These are phyloP conservation scores for Scylla paramamosain DNA, from an alignment of 1,140 invertebrate genomes.

Conservation along the genomic window DNA sequence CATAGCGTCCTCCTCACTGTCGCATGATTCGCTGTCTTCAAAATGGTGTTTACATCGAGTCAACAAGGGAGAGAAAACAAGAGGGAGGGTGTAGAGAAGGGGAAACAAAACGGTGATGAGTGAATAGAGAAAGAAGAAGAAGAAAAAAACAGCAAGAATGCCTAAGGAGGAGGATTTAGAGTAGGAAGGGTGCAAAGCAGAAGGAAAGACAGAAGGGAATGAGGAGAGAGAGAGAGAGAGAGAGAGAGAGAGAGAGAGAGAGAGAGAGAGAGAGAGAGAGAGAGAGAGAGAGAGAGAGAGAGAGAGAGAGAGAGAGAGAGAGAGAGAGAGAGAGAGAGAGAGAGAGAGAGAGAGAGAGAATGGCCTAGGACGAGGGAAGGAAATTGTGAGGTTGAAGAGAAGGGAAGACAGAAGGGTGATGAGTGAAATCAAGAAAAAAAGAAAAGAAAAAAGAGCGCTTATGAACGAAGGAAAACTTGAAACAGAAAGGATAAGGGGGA, in stretches of 20 bases:
- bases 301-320: neutral
- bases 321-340: neutral
- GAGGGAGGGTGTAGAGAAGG: neutral
- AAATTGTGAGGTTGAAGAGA: neutral
- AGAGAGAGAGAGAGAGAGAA: neutral
- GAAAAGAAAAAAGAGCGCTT: neutral
- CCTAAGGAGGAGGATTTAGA: too few relatives aligned
- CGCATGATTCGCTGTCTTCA: too few relatives aligned
- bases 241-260: neutral
- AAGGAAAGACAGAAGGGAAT: neutral
- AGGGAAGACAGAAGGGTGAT: neutral
- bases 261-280: neutral
- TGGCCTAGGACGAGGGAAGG: neutral
- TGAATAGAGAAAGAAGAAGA: neutral
- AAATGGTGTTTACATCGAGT: too few relatives aligned
- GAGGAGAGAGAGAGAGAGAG: neutral
- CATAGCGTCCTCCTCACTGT: too few relatives aligned
- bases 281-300: neutral
- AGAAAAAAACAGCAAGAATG: neutral
- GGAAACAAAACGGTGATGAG: neutral
- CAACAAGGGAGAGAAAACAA: neutral
- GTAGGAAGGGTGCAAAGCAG: neutral
- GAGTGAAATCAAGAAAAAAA: neutral
- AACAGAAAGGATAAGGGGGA: too few relatives aligned
- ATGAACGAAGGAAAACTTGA: too few relatives aligned